A percentile compares a stretch with the other conserved stretches of the same genome.
Conservation (phyloP, 2,113 vertebrate species). For the Excalfactoria chinensis region DNA sequence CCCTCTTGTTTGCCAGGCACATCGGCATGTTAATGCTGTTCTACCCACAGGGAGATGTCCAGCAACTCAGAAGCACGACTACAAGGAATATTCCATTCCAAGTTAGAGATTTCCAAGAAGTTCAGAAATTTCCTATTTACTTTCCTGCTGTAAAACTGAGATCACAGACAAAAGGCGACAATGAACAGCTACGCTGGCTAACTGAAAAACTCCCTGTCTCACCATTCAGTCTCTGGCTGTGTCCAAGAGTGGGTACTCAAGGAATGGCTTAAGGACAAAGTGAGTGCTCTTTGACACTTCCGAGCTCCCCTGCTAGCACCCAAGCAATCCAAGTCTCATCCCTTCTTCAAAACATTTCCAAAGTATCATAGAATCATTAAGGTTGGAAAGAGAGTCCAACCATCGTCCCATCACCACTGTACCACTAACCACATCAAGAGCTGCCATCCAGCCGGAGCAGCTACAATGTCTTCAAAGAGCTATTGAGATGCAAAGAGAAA, state of each 20-base stretch:
- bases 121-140: background rate
- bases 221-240: accelerated
- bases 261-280: background rate
- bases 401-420: no score
- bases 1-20: background rate
- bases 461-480: background rate
- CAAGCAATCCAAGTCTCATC: background rate
- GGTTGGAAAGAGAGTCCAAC: no score
- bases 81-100: background rate
- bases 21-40: accelerated
- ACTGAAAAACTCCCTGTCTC: background rate
- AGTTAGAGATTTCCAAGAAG: background rate
- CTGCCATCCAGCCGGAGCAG: background rate
- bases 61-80: background rate
- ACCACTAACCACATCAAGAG: background rate
- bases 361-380: no score
- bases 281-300: background rate
- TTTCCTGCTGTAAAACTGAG: background rate
- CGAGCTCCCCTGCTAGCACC: background rate
- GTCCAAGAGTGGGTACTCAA: background rate
- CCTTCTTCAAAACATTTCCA: background rate
- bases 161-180: background rate
- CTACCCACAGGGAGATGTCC: background rate
- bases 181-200: background rate
- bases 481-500: background rate